Evolutionary conservation across 2,888 invertebrate genomes (phyloP), one percentile per base, ranked within the genome.

Genomic region (Cistogaster globosa): DNA sequence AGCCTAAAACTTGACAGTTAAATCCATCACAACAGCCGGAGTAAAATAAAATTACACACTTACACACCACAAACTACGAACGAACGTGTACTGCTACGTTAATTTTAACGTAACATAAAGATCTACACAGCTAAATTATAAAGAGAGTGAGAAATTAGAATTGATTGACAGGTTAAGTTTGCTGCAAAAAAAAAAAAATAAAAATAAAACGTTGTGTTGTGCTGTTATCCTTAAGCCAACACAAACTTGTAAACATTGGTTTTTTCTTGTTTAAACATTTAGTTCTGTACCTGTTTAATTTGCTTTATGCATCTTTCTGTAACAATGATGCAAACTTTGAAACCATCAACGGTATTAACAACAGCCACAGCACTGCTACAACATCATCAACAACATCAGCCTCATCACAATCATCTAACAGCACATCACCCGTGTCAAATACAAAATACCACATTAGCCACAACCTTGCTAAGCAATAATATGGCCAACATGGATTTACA

Each of bases 291-390:
- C 36, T 53, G 42, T 63, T 71, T 74, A 57, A 55, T 63, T 76
- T 51, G 65, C 67, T 78, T 79, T 80, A 89, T 90, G 90, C 89
- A 89, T 88, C 83, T 90, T 87, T 88, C 88, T 86, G 86, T 88
- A 88, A 90, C 91, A 87, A 92, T 92, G 91, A 92, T 92, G 91
- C 92, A 92, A 89, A 89, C 91, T 83, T 89, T 92, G 89, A 89
- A 91, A 88, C 91, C 91, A 84, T 91, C 91, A 86, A 90, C 90
- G 65, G 76, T 89, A 38, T 83, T 86, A 80, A 55, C 78, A 69
- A 75, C 85, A 82, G 62, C 78, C 45, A 55, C 81, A 58, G 16
- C 76, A 51, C 26, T 60, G 86, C 88, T 89, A 62, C 88, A 87
- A 53, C 88, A 65, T 53, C 84, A 86, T 42, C 42, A 42, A 42